Percentiles rank a stretch among this genome's conserved stretches.
Evolutionary conservation across 2,888 invertebrate species (phyloP).

Genomic region (Andrena trimmerana): DNA sequence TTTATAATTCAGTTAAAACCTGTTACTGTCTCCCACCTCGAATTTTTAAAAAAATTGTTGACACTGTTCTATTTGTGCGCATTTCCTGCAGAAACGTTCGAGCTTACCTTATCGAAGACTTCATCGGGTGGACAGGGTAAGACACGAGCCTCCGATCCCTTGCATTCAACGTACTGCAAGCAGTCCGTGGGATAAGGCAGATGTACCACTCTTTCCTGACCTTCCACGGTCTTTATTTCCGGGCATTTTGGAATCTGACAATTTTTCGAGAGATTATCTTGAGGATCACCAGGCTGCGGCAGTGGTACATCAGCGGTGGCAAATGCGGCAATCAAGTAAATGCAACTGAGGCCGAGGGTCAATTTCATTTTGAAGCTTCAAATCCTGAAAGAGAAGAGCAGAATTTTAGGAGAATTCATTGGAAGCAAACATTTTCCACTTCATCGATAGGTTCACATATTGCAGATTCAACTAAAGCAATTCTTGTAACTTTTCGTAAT

Average conservation of each 20-base stretch:
- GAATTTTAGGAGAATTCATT: constrained; percentile 10
- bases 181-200: constrained; percentile 69
- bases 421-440: background rate
- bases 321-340: constrained; percentile 35
- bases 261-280: constrained; percentile 35
- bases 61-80: too few species aligned
- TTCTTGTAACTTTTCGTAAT: background rate
- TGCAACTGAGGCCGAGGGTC: constrained; percentile 1
- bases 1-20: too few species aligned
- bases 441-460: background rate
- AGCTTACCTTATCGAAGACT: constrained; percentile 67
- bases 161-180: constrained; percentile 65
- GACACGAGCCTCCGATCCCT: constrained; percentile 34
- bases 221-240: background rate
- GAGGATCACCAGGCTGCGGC: constrained; percentile 44
- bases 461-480: background rate
- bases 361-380: constrained; percentile 35
- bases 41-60: too few species aligned
- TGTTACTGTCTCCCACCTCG: too few species aligned
- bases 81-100: too few species aligned
- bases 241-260: constrained; percentile 66
- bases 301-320: constrained; percentile 45
- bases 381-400: constrained; percentile 3
- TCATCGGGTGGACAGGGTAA: constrained; percentile 59
- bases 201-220: constrained; percentile 8